Conservation (phyloP, 2,113 vertebrate species). For the Crotophaga sulcirostris region DNA sequence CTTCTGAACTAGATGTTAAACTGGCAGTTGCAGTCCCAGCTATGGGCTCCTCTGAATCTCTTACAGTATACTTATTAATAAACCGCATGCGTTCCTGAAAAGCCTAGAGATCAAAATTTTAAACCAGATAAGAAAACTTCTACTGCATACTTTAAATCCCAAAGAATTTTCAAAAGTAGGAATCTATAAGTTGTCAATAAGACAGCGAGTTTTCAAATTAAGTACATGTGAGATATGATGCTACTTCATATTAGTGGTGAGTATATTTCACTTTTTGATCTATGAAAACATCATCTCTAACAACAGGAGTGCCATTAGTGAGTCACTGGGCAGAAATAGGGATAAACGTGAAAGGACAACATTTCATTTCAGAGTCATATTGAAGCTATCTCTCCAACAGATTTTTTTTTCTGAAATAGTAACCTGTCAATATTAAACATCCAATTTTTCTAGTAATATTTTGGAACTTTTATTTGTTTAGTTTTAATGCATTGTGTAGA, state of each 20-base stretch:
- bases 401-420: background rate
- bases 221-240: background rate
- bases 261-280: background rate
- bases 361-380: background rate
- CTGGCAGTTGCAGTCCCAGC: background rate
- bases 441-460: background rate
- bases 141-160: background rate
- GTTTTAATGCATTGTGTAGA: background rate
- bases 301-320: background rate
- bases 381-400: background rate
- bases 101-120: conserved; percentile 72
- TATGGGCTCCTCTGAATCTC: background rate
- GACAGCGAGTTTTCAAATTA: background rate
- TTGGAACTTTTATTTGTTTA: background rate
- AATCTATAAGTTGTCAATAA: background rate
- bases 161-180: background rate
- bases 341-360: background rate
- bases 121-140: background rate
- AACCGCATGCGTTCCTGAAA: conserved; percentile 77
- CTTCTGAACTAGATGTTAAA: background rate
- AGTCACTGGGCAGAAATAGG: background rate
- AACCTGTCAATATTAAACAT: background rate
- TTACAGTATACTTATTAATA: conserved; percentile 62
- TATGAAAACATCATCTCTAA: background rate
- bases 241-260: background rate